Evolutionary conservation across 2,113 vertebrate species (phyloP).

Genomic region (Shinisaurus crocodilurus): DNA sequence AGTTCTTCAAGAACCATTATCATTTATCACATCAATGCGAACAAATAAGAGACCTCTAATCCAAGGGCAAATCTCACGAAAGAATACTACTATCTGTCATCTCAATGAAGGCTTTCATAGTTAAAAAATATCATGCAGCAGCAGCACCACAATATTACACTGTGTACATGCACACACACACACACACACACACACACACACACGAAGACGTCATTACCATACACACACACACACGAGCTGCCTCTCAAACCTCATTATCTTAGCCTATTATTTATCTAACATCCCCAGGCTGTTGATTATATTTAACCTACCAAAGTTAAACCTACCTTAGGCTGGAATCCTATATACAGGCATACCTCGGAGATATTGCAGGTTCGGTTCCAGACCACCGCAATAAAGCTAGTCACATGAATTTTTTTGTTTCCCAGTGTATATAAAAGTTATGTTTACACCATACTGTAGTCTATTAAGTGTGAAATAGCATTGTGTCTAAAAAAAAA

Average conservation of each 20-base stretch:
- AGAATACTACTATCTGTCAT: conserved; percentile 56
- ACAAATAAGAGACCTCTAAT: conserved; percentile 64
- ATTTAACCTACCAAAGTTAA: background rate
- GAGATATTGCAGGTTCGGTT: too few relatives aligned
- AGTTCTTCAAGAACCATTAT: conserved; percentile 48
- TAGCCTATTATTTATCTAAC: background rate
- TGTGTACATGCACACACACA: conserved; percentile 23
- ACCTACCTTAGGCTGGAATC: background rate
- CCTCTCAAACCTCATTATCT: conserved; percentile 24
- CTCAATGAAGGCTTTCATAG: conserved; percentile 40
- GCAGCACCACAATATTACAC: conserved; percentile 18
- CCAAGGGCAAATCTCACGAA: conserved; percentile 53
- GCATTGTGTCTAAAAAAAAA: too few relatives aligned
- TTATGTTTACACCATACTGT: too few relatives aligned
- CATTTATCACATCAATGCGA: conserved; percentile 62
- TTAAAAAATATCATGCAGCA: conserved; percentile 44
- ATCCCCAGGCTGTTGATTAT: background rate
- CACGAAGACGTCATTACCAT: conserved; percentile 25
- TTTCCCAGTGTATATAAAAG: too few relatives aligned
- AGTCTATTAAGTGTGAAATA: too few relatives aligned
- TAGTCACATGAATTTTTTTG: too few relatives aligned
- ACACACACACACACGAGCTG: background rate
- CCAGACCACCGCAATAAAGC: too few relatives aligned
- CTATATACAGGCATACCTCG: too few relatives aligned
- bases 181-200: background rate